Evolutionary conservation across 1,140 invertebrate species (phyloP), one percentile per base, ranked within the genome.

Genomic region (Gryllus bimaculatus): DNA sequence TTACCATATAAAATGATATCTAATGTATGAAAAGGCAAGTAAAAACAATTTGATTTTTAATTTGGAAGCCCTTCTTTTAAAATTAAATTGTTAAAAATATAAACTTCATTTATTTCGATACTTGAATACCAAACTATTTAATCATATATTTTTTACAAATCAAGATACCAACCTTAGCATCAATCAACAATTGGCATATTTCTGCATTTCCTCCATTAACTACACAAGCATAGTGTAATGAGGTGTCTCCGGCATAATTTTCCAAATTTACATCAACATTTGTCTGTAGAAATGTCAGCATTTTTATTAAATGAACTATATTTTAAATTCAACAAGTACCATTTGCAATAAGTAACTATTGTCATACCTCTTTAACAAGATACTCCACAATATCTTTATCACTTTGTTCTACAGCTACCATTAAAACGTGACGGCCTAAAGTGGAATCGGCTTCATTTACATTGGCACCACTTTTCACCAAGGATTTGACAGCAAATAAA

Each of bases 381-480:
- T 86, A 88, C 49, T 86, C 82, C n/a, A 90, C 84, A 10, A 90
- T 84, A 8, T 88, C 84, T 0, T 83, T 81, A 75, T 86, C 83
- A 15, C 86, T 83, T 49, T 85, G 84, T 81, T 88, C 86, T 1
- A 90, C 86, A 5, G 90, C 90, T 81, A 90, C 86, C 80, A 90
- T 88, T 8, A 91, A 83, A 0, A 86, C 88, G 76, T 89, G 90
- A 74, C 87, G 87, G n/a, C 90, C 90, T 79, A 87, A 88, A 20
- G 86, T 88, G 79, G 82, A 83, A 76, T 89, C 88, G 0, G 83
- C 82, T 20, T 84, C 82, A 82, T 89, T 89, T 0, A 90, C 85
- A 74, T 89, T 83, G 21, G 84, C 87, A 39, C 88, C 87, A 21
- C 86, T 83, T 80, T 85, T 82, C 18, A 89, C 83, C 2, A 91